Evolutionary conservation across 2,797 vertebrate genomes (phyloP).

Genomic region (Aythya fuligula): DNA sequence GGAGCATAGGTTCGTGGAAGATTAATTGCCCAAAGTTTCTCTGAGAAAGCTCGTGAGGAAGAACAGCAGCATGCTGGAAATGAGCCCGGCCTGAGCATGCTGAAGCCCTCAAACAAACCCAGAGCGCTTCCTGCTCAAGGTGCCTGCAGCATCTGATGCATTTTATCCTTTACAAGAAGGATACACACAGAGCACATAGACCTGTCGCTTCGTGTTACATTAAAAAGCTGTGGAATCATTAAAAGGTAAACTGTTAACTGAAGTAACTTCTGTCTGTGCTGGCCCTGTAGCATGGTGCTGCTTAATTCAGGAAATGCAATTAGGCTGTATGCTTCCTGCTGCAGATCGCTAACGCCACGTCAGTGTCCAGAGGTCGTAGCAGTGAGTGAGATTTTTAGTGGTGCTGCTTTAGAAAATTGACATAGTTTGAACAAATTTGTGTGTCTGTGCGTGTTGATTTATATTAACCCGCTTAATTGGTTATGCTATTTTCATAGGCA

Average conservation of each 20-base stretch:
- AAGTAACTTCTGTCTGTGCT: neutral
- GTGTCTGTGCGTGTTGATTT: neutral
- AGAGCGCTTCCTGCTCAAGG: too few relatives aligned
- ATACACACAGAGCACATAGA: too few relatives aligned
- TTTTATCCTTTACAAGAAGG: neutral
- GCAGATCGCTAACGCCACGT: neutral
- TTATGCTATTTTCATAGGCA: neutral
- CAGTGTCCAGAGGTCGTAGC: neutral
- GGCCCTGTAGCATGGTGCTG: neutral
- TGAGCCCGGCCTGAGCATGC: neutral
- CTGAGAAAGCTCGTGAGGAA: neutral
- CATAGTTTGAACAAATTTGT: neutral
- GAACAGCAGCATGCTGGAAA: neutral
- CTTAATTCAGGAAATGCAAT: neutral
- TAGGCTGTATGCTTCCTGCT: neutral
- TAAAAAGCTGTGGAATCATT: neutral
- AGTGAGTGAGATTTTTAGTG: neutral
- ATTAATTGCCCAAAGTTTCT: neutral
- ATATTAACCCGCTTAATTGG: neutral
- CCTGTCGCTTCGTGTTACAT: fast-evolving
- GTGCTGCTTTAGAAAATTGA: neutral
- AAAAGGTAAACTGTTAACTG: neutral
- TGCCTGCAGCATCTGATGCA: neutral
- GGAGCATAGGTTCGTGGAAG: neutral
- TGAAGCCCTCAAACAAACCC: neutral